These are phyloP conservation scores for Tribolium freemani DNA, from an alignment of 2,888 invertebrate genomes.

Conservation along the genomic window DNA sequence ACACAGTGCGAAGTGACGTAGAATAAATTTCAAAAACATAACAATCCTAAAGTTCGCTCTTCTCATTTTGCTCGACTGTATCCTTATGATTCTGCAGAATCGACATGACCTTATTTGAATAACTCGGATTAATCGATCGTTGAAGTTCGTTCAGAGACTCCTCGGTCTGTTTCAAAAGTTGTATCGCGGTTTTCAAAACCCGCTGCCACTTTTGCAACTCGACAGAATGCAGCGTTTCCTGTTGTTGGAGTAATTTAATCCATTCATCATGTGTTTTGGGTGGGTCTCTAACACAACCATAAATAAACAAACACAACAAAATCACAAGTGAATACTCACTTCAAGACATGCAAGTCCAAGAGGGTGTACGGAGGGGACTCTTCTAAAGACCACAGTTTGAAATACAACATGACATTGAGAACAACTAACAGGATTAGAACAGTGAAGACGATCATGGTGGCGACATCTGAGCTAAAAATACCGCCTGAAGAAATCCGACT, in stretches of 20 bases:
- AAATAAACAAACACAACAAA: not conserved
- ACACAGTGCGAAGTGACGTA: constrained; percentile 59
- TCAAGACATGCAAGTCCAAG: constrained; percentile 70
- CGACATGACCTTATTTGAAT: constrained; percentile 71
- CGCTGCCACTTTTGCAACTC: constrained; percentile 88
- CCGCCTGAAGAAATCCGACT: constrained; percentile 60
- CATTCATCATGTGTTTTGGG: constrained; percentile 86
- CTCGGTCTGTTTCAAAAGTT: constrained; percentile 84
- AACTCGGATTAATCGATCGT: constrained; percentile 73
- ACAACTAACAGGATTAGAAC: constrained; percentile 77
- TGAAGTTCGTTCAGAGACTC: constrained; percentile 82
- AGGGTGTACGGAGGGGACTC: constrained; percentile 70
- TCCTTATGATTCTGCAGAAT: constrained; percentile 63
- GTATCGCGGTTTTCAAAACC: constrained; percentile 79
- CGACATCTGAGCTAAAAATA: constrained; percentile 59
- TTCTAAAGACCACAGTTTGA: constrained; percentile 84
- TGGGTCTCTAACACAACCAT: constrained; percentile 70
- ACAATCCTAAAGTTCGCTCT: constrained; percentile 40
- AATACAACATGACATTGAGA: constrained; percentile 86
- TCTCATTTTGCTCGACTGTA: constrained; percentile 23
- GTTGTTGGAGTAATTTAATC: constrained; percentile 83
- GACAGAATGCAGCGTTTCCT: constrained; percentile 83
- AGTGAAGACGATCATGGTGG: constrained; percentile 68
- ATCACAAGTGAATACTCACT: constrained; percentile 61
- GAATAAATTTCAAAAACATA: constrained; percentile 50